Percentiles rank a stretch among this genome's conserved stretches.
Evolutionary conservation across 2,113 vertebrate species (phyloP).

Genomic region (Probosciger aterrimus): DNA sequence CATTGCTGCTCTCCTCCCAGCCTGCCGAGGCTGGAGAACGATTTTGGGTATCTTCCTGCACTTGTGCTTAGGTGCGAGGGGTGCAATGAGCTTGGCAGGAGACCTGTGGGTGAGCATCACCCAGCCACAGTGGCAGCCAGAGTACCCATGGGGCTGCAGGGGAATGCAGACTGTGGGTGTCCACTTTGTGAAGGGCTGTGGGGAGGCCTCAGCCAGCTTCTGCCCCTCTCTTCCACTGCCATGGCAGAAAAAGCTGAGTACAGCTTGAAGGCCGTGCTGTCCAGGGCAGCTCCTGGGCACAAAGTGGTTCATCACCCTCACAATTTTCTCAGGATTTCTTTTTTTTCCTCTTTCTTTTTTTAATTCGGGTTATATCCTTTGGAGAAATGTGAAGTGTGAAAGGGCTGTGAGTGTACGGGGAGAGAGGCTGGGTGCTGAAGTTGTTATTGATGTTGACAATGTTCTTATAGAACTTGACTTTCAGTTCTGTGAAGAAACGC

Average conservation of each 20-base stretch:
- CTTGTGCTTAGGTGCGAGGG: not conserved
- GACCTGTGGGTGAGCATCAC: not conserved
- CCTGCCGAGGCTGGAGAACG: rapidly evolving
- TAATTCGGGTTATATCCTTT: not conserved
- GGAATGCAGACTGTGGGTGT: rapidly evolving
- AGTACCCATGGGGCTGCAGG: rapidly evolving
- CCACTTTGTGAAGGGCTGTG: rapidly evolving
- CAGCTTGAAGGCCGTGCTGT: not conserved
- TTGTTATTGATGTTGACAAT: not conserved
- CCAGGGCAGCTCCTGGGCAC: not conserved
- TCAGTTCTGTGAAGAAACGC: not conserved
- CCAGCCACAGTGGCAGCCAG: not conserved
- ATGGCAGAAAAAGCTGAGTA: rapidly evolving
- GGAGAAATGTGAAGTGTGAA: not conserved
- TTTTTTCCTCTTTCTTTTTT: not conserved
- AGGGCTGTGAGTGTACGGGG: not conserved
- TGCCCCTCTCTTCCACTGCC: not conserved
- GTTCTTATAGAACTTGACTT: not conserved
- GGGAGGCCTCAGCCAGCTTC: not conserved
- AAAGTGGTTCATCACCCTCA: not conserved
- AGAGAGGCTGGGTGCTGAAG: not conserved
- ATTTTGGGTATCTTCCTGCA: not conserved
- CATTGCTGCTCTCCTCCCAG: not conserved
- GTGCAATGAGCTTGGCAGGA: not conserved
- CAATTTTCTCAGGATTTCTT: not conserved